Conservation (phyloP, 2,888 invertebrate genomes). For the Tetranychus truncatus region DNA sequence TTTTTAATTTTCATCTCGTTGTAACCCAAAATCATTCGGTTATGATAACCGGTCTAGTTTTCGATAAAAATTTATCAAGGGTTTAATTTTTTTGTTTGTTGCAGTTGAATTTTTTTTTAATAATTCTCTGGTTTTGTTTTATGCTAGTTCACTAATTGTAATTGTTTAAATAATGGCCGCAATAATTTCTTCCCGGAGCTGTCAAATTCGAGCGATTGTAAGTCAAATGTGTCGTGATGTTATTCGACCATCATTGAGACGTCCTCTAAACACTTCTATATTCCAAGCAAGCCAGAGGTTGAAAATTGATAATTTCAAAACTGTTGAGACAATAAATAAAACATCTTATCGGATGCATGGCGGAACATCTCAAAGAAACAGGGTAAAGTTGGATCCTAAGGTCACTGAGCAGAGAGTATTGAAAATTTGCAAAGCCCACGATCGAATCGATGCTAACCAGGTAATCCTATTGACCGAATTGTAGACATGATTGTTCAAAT, state of each 20-base stretch:
- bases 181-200: not conserved
- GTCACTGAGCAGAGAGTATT: not conserved
- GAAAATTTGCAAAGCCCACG: not conserved
- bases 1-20: no score
- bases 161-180: not conserved
- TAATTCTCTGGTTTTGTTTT: no score
- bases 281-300: not conserved
- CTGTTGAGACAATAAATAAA: not conserved
- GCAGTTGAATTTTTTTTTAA: no score
- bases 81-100: no score
- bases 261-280: constrained; percentile 1
- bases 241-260: not conserved
- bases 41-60: no score
- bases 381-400: not conserved
- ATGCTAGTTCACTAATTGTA: no score
- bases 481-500: no score
- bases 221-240: not conserved
- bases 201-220: not conserved
- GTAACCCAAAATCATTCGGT: no score
- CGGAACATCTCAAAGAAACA: not conserved
- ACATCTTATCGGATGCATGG: not conserved
- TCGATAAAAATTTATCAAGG: no score
- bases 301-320: not conserved
- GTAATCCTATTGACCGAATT: not conserved
- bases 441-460: not conserved